Evolutionary conservation across 2,888 invertebrate species (phyloP).

Genomic region (Brachyptera putata): DNA sequence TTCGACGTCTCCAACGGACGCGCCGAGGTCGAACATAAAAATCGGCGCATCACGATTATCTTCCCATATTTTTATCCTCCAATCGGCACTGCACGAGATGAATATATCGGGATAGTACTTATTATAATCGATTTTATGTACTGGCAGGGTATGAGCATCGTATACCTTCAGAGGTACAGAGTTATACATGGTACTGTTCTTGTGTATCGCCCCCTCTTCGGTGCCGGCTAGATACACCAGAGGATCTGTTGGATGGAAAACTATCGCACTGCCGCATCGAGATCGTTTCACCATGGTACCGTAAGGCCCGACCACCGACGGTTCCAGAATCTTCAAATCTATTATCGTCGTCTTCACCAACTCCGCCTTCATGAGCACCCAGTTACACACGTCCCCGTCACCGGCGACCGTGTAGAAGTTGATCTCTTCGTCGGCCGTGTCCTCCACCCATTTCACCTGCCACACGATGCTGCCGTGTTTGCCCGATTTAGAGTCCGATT

Average conservation of each 20-base stretch:
- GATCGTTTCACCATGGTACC: constrained; percentile 43
- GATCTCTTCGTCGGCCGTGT: constrained; percentile 85
- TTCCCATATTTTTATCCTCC: constrained; percentile 96
- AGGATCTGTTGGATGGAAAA: constrained; percentile 77
- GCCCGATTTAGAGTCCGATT: constrained; percentile 53
- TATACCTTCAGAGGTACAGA: constrained; percentile 71
- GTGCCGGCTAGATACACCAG: constrained; percentile 87
- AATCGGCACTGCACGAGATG: constrained; percentile 90
- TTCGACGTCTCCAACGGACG: constrained; percentile 49
- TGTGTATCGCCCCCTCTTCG: constrained; percentile 87
- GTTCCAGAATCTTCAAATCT: constrained; percentile 43
- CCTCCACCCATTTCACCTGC: constrained; percentile 84
- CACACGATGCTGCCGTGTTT: constrained; percentile 81
- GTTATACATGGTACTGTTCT: constrained; percentile 82
- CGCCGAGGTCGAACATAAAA: constrained; percentile 49
- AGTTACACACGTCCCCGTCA: constrained; percentile 85
- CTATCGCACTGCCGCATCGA: constrained; percentile 84
- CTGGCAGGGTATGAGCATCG: constrained; percentile 78
- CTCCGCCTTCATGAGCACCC: constrained; percentile 79
- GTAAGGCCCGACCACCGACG: constrained; percentile 37
- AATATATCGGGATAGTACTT: constrained; percentile 82
- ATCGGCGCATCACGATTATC: constrained; percentile 63
- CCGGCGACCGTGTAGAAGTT: constrained; percentile 88
- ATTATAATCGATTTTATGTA: constrained; percentile 86
- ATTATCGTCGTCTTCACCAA: constrained; percentile 74